A percentile compares a stretch with the other conserved stretches of the same genome.
phyloP scores from a whole-genome alignment of 2,797 vertebrate genomes.

The Dendrocincla tyrannina region DNA sequence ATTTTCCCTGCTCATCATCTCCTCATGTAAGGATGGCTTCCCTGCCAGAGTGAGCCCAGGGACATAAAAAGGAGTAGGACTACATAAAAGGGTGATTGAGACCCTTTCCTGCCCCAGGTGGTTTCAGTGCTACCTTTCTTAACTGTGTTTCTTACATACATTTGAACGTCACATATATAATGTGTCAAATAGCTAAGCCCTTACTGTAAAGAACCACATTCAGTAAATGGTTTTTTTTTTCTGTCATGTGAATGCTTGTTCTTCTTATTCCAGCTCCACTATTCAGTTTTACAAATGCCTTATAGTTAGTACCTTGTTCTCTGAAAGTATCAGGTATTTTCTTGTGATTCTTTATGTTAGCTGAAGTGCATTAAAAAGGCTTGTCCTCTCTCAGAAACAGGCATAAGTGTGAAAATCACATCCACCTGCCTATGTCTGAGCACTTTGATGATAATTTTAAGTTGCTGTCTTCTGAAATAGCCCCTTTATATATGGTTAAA shows the following conservation, averaged over 20 bases:
- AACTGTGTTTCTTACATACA: fast-evolving
- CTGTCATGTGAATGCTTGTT: neutral
- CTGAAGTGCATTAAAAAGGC: neutral
- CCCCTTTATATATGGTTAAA: neutral
- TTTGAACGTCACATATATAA: neutral
- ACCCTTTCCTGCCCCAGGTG: neutral
- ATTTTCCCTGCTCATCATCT: neutral
- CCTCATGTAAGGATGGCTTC: neutral
- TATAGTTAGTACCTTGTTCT: neutral
- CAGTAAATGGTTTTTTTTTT: neutral
- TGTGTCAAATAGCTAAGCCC: neutral
- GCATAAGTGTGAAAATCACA: neutral
- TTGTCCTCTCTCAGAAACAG: neutral
- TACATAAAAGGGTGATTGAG: neutral
- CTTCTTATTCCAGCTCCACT: neutral
- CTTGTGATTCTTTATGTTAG: neutral
- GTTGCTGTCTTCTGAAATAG: neutral
- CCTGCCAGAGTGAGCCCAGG: neutral
- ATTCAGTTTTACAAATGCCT: neutral
- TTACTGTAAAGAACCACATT: neutral
- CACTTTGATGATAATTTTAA: neutral
- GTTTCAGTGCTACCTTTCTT: neutral
- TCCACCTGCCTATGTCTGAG: neutral
- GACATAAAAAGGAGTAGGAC: neutral
- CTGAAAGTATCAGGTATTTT: neutral